Evolutionary conservation across 2,888 invertebrate species (phyloP).

Genomic region (Yponomeuta evonymella): DNA sequence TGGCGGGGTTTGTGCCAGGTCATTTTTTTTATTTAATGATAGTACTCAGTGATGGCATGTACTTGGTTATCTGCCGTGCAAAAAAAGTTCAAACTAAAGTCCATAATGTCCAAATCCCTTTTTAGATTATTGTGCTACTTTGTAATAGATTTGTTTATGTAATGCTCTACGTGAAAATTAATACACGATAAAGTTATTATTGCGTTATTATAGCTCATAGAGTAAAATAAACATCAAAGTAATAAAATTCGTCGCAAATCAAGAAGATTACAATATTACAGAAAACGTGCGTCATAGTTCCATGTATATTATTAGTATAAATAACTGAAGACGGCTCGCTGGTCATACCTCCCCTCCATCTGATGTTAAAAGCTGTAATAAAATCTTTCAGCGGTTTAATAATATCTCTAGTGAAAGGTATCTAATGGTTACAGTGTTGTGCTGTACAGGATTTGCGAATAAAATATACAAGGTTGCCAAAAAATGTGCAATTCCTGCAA

Average conservation of each 20-base stretch:
- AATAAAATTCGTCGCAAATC: constrained; percentile 13
- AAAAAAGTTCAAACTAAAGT: too few relatives aligned
- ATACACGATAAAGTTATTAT: constrained; percentile 5
- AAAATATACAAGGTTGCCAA: too few relatives aligned
- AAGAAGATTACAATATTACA: background rate
- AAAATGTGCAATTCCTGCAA: too few relatives aligned
- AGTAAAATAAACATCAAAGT: constrained; percentile 10
- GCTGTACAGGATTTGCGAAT: too few relatives aligned
- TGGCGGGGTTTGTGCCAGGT: too few relatives aligned
- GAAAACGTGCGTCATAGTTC: constrained; percentile 51
- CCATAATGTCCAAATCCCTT: too few relatives aligned
- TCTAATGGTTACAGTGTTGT: background rate
- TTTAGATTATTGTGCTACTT: background rate
- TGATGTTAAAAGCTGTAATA: constrained; percentile 44
- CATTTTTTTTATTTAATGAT: too few relatives aligned
- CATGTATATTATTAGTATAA: constrained; percentile 36
- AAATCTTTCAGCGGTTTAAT: constrained; percentile 44
- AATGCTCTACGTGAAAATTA: background rate
- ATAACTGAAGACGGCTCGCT: constrained; percentile 13
- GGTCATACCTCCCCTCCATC: constrained; percentile 33
- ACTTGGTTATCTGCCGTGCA: too few relatives aligned
- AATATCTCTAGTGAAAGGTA: constrained; percentile 3
- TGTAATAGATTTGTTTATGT: background rate
- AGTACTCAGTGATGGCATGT: too few relatives aligned
- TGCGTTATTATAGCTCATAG: background rate